A percentile compares a stretch with the other conserved stretches of the same genome.
These are phyloP conservation scores for Trachelipus rathkii DNA, from an alignment of 1,140 invertebrate species.

Conservation along the genomic window DNA sequence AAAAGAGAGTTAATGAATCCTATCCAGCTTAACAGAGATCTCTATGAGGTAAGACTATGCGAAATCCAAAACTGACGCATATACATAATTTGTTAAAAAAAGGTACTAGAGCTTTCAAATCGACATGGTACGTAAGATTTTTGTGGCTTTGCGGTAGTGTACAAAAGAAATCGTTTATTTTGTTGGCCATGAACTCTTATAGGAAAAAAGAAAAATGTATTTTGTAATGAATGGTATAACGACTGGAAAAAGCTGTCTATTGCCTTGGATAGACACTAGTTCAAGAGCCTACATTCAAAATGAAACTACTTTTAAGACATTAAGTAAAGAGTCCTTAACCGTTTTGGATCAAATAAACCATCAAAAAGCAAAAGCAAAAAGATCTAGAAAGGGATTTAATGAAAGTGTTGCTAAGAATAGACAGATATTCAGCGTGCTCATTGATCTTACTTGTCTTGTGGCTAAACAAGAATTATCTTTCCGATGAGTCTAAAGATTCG, in stretches of 20 bases:
- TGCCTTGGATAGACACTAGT: not conserved
- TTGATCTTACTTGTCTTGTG: not conserved
- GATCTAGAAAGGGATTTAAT: not conserved
- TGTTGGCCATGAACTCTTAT: conserved; percentile 27
- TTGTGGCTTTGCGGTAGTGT: conserved; percentile 24
- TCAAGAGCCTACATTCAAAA: not conserved
- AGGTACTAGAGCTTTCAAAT: too few relatives aligned
- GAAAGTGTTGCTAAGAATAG: not conserved
- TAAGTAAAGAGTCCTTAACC: not conserved
- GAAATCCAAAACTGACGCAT: too few relatives aligned
- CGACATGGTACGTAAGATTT: conserved; percentile 18
- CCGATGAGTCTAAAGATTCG: conserved; percentile 17
- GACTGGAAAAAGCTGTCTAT: too few relatives aligned
- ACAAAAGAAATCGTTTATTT: conserved; percentile 11
- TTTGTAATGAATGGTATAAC: not conserved
- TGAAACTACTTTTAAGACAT: not conserved
- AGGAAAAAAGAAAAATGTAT: conserved; percentile 16
- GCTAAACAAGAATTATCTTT: conserved; percentile 1
- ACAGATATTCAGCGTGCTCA: not conserved
- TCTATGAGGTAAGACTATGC: too few relatives aligned
- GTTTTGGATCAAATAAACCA: not conserved
- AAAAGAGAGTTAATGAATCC: too few relatives aligned
- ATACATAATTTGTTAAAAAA: too few relatives aligned
- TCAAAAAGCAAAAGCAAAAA: too few relatives aligned
- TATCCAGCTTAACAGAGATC: too few relatives aligned